Percentiles rank a stretch among this genome's conserved stretches.
phyloP scores from a whole-genome alignment of 2,113 vertebrate genomes.

The human region DNA sequence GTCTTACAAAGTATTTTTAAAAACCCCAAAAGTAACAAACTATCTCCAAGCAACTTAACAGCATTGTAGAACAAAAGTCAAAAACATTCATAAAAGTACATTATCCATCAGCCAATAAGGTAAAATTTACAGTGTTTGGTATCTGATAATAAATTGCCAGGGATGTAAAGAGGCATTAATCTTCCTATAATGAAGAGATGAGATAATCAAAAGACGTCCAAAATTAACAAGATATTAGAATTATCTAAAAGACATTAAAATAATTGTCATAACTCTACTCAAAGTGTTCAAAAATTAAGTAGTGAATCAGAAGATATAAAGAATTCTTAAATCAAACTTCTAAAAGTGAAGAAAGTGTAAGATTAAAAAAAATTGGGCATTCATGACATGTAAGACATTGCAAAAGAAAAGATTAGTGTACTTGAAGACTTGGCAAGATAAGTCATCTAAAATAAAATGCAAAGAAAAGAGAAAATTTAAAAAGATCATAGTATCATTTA shows the following conservation, averaged over 20 bases:
- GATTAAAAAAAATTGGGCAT: not conserved
- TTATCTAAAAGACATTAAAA: not conserved
- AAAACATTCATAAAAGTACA: not conserved
- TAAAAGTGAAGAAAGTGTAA: not conserved
- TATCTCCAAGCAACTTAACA: not conserved
- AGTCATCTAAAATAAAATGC: not conserved
- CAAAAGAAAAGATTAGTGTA: not conserved
- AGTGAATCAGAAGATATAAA: not conserved
- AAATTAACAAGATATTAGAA: not conserved
- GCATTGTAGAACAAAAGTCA: not conserved
- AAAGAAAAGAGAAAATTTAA: not conserved
- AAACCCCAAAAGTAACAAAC: not conserved
- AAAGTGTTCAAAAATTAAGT: not conserved
- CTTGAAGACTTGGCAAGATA: not conserved
- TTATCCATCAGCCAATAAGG: not conserved
- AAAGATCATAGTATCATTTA: not conserved
- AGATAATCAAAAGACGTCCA: not conserved
- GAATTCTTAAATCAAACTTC: not conserved
- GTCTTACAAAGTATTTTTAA: not conserved
- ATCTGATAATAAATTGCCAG: not conserved
- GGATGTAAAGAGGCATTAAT: not conserved
- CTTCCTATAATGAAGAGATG: not conserved
- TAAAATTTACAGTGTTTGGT: not conserved
- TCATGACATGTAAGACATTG: not conserved
- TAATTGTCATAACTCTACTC: not conserved